These are phyloP conservation scores for Tetragnatha montana DNA, from an alignment of 2,888 invertebrate species.

Conservation along the genomic window DNA sequence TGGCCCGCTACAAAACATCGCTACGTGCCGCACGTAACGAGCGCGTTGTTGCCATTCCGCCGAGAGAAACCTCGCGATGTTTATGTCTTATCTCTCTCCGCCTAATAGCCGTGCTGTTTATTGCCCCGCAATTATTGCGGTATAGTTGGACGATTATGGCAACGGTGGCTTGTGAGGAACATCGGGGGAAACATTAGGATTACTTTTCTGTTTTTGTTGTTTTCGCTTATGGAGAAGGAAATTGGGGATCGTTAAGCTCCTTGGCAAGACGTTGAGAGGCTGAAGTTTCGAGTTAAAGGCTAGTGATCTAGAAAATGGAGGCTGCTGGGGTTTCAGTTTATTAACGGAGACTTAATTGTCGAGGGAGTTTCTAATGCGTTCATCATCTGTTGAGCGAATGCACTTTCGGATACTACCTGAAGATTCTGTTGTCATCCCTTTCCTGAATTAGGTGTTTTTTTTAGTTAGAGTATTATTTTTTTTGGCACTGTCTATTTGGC, in stretches of 20 bases:
- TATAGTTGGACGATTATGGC: constrained; percentile 16
- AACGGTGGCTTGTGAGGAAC: not conserved
- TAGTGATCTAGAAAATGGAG: not conserved
- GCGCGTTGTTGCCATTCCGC: constrained; percentile 19
- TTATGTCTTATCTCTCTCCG: constrained; percentile 33
- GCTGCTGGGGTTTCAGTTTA: not conserved
- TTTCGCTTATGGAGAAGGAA: not conserved
- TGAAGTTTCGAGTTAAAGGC: not conserved
- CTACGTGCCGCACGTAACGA: constrained; percentile 49
- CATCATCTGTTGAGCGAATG: too few relatives aligned
- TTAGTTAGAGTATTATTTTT: too few relatives aligned
- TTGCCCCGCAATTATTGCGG: constrained; percentile 36
- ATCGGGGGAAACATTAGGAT: not conserved
- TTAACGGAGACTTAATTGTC: not conserved
- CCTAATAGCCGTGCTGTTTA: constrained; percentile 45
- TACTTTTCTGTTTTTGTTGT: not conserved
- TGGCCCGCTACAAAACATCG: constrained; percentile 27
- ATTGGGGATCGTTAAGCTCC: not conserved
- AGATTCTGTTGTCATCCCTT: too few relatives aligned
- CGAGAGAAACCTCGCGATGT: constrained; percentile 9
- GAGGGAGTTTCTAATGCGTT: too few relatives aligned
- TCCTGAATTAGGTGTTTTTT: too few relatives aligned
- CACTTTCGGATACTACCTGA: too few relatives aligned
- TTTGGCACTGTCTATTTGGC: too few relatives aligned
- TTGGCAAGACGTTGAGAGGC: not conserved